phyloP scores from a whole-genome alignment of 1,140 invertebrate species.

The Nephila pilipes region DNA sequence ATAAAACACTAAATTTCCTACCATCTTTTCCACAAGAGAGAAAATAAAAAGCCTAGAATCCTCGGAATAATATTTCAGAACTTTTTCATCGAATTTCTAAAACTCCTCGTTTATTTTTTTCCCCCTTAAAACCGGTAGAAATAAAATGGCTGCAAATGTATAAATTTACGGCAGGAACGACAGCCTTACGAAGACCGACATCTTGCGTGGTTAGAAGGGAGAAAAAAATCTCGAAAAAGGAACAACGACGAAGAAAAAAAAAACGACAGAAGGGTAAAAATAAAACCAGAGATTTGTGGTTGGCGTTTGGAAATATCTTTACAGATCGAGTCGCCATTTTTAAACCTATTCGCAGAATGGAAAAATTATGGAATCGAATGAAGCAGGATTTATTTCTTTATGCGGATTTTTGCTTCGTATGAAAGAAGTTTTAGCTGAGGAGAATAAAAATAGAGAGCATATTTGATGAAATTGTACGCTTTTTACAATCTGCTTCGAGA shows the following conservation, averaged over 20 bases:
- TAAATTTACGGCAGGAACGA: slow-evolving; percentile 66
- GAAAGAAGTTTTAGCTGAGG: slow-evolving; percentile 28
- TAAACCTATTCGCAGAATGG: slow-evolving; percentile 73
- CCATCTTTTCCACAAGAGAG: slow-evolving; percentile 34
- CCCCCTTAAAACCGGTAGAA: slow-evolving; percentile 29
- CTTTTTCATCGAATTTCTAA: slow-evolving; percentile 56
- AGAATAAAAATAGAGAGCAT: slow-evolving; percentile 34
- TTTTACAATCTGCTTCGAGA: neutral
- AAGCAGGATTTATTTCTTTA: slow-evolving; percentile 63
- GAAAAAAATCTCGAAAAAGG: neutral
- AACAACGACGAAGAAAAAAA: slow-evolving; percentile 4
- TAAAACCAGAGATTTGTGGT: slow-evolving; percentile 64
- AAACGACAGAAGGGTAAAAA: slow-evolving; percentile 29
- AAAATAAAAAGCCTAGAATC: slow-evolving; percentile 1
- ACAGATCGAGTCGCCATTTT: slow-evolving; percentile 69
- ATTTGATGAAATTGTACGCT: slow-evolving; percentile 39
- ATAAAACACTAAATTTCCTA: slow-evolving; percentile 22
- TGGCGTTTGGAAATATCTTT: slow-evolving; percentile 70
- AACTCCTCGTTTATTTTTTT: slow-evolving; percentile 46
- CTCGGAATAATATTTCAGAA: slow-evolving; percentile 53
- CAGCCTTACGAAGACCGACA: slow-evolving; percentile 38
- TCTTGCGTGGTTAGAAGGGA: slow-evolving; percentile 38
- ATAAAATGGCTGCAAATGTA: slow-evolving; percentile 65
- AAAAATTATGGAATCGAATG: slow-evolving; percentile 75
- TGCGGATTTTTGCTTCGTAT: neutral